Conservation (phyloP, 2,888 invertebrate genomes). For the Zaprionus obscuricornis region DNA sequence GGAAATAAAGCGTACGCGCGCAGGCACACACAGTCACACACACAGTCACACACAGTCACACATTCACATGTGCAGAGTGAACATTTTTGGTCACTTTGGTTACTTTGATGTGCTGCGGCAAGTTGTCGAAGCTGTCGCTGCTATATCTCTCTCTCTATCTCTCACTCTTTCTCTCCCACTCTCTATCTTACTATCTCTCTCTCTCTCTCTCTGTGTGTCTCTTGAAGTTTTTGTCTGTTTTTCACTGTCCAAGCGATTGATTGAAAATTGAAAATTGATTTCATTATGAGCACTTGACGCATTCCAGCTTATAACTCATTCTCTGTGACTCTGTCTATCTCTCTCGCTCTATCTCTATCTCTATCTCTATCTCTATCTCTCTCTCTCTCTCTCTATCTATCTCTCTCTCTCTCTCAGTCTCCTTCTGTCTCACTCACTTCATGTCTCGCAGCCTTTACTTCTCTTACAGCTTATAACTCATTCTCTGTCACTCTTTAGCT, state of each 20-base stretch:
- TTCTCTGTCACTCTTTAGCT: conserved; percentile 15
- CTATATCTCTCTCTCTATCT: too few species aligned
- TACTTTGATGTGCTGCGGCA: conserved; percentile 29
- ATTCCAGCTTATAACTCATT: too few species aligned
- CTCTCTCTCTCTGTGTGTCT: conserved; percentile 12
- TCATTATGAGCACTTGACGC: conserved; percentile 74
- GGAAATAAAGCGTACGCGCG: conserved; percentile 44
- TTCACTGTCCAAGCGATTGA: conserved; percentile 62
- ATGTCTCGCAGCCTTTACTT: too few species aligned
- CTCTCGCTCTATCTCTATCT: too few species aligned
- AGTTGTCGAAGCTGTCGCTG: too few species aligned
- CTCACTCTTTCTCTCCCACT: too few species aligned
- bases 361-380: too few species aligned
- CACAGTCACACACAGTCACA: conserved; percentile 1
- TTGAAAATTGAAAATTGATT: conserved; percentile 82
- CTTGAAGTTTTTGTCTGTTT: conserved; percentile 26
- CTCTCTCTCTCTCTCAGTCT: too few species aligned
- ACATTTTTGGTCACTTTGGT: conserved; percentile 42
- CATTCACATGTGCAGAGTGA: not conserved
- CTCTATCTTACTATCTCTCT: too few species aligned
- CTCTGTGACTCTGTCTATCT: not conserved
- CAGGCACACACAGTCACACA: not conserved
- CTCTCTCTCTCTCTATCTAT: too few species aligned
- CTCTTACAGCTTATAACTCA: not conserved
- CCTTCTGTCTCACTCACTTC: too few species aligned